A percentile compares a stretch with the other conserved stretches of the same genome.
Conservation (phyloP, 2,797 vertebrate species). For the Alcedo quadribrachys region DNA sequence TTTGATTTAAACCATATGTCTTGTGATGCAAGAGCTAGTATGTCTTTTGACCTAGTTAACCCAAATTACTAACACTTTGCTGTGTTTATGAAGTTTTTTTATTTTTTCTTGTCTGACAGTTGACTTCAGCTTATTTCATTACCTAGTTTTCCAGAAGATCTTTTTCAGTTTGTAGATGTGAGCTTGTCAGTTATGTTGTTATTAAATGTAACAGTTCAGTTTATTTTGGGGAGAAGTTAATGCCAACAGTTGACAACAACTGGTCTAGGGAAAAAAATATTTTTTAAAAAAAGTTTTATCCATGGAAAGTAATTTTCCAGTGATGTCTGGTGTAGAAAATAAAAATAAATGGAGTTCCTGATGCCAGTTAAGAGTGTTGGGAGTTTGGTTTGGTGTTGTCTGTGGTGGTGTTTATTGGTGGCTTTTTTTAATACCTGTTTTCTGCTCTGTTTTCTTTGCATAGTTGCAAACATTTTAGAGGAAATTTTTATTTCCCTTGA, state of each 20-base stretch:
- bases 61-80: background rate
- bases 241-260: background rate
- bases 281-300: background rate
- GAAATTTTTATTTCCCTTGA: background rate
- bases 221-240: background rate
- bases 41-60: background rate
- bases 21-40: background rate
- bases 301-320: background rate
- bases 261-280: background rate
- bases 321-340: slow-evolving; percentile 13
- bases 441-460: background rate
- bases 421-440: background rate
- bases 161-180: background rate
- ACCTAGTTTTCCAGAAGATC: background rate
- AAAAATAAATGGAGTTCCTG: background rate
- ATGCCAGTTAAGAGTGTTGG: background rate
- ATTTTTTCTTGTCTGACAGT: background rate
- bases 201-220: background rate
- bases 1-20: slow-evolving; percentile 20
- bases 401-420: no score
- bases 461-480: background rate
- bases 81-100: background rate
- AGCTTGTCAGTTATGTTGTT: background rate
- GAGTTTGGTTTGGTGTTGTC: no score
- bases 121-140: background rate